These are phyloP conservation scores for Leptosomus discolor DNA, from an alignment of 2,113 vertebrate genomes.

Conservation along the genomic window DNA sequence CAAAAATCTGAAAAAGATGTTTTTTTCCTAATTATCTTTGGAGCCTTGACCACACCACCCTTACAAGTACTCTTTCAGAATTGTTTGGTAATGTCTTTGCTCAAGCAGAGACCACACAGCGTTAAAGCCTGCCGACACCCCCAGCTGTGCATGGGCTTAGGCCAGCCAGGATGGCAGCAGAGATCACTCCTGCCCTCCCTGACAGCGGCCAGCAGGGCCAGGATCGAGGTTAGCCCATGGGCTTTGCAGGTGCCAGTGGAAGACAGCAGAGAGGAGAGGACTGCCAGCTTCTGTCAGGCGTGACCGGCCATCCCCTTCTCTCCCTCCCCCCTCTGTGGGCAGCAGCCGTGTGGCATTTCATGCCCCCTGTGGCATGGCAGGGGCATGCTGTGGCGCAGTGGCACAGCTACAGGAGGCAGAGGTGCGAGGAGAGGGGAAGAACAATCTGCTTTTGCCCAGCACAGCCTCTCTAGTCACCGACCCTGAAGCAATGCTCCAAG, in stretches of 20 bases:
- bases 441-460: background rate
- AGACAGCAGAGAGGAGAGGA: background rate
- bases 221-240: accelerated
- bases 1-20: accelerated
- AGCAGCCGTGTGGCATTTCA: accelerated
- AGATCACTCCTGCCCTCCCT: background rate
- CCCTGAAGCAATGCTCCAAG: background rate
- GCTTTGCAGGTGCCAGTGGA: background rate
- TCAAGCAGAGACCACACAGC: accelerated
- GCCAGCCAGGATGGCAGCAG: accelerated
- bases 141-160: accelerated
- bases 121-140: accelerated
- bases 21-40: background rate
- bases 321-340: background rate
- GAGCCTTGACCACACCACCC: background rate
- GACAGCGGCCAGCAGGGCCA: background rate
- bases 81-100: accelerated
- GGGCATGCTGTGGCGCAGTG: accelerated
- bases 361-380: accelerated
- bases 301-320: no score
- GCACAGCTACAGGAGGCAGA: background rate
- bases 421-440: background rate
- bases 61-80: accelerated
- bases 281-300: background rate
- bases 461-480: background rate